phyloP scores from a whole-genome alignment of 2,888 invertebrate genomes.

The Fabriciana adippe region DNA sequence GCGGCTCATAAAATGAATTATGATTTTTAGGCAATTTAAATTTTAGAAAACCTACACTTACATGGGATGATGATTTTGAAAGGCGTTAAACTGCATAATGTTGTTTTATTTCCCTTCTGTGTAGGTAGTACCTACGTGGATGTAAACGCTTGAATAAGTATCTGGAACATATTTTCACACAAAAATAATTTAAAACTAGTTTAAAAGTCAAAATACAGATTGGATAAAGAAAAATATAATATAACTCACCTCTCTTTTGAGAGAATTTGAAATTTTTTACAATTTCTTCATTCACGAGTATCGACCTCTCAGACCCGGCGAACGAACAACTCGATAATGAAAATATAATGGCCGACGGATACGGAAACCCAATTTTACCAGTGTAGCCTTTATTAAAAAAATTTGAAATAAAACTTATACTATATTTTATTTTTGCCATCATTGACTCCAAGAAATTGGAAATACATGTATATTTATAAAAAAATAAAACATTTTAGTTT shows the following conservation, averaged over 20 bases:
- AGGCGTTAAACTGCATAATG: slow-evolving; percentile 79
- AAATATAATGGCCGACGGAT: slow-evolving; percentile 49
- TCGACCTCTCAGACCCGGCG: slow-evolving; percentile 76
- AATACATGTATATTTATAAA: too few species aligned
- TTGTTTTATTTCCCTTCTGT: slow-evolving; percentile 43
- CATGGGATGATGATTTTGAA: slow-evolving; percentile 79
- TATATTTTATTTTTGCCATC: too few species aligned
- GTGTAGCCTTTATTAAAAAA: slow-evolving; percentile 26
- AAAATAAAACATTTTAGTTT: too few species aligned
- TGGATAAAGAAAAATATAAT: background rate
- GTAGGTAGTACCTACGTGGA: slow-evolving; percentile 60
- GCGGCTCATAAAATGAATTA: slow-evolving; percentile 17
- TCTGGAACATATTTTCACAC: slow-evolving; percentile 55
- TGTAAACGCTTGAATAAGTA: slow-evolving; percentile 66
- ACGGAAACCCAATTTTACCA: slow-evolving; percentile 6
- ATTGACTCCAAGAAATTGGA: too few species aligned
- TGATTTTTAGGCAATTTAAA: slow-evolving; percentile 3
- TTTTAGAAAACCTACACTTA: slow-evolving; percentile 50
- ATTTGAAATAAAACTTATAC: background rate
- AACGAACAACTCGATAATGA: slow-evolving; percentile 85
- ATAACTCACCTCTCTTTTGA: slow-evolving; percentile 75
- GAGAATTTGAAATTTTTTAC: slow-evolving; percentile 69
- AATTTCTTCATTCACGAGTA: slow-evolving; percentile 68
- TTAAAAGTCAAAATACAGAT: background rate
- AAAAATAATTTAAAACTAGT: background rate